phyloP scores from a whole-genome alignment of 2,888 invertebrate species.

The Patella pellucida region DNA sequence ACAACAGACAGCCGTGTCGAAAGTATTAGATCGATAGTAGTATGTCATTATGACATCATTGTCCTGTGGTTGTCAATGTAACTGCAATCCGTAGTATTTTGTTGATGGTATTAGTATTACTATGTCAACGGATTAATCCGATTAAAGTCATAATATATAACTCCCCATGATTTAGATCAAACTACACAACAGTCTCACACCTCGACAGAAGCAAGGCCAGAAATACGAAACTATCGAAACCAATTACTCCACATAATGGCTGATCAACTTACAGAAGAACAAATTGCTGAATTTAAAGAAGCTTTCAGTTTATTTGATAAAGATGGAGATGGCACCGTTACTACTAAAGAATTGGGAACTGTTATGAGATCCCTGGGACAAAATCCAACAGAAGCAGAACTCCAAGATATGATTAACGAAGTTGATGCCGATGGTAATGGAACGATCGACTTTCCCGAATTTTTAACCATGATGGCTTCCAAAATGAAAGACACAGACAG shows the following conservation, averaged over 20 bases:
- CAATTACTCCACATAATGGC: not conserved
- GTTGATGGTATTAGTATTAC: too few relatives aligned
- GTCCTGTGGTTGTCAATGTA: too few relatives aligned
- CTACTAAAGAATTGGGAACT: conserved; percentile 99
- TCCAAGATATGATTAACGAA: conserved; percentile 99
- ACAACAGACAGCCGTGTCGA: too few relatives aligned
- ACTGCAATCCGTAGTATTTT: too few relatives aligned
- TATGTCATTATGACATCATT: too few relatives aligned
- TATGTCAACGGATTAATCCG: too few relatives aligned
- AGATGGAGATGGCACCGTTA: conserved; percentile 99
- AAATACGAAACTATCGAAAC: not conserved
- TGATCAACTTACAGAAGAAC: not conserved
- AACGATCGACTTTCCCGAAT: conserved; percentile 99
- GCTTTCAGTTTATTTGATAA: conserved; percentile 99
- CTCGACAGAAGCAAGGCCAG: too few relatives aligned
- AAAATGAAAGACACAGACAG: conserved; percentile 99
- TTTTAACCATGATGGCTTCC: conserved; percentile 99
- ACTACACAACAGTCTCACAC: too few relatives aligned
- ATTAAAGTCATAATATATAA: too few relatives aligned
- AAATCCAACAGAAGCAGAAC: conserved; percentile 99
- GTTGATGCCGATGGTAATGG: conserved; percentile 97
- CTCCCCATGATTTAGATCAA: too few relatives aligned
- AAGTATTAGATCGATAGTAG: too few relatives aligned
- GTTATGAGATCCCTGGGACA: conserved; percentile 98
- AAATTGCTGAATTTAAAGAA: conserved; percentile 91